Percentiles rank a stretch among this genome's conserved stretches.
Evolutionary conservation across 2,888 invertebrate genomes (phyloP).

Genomic region (Esperia sulphurella): DNA sequence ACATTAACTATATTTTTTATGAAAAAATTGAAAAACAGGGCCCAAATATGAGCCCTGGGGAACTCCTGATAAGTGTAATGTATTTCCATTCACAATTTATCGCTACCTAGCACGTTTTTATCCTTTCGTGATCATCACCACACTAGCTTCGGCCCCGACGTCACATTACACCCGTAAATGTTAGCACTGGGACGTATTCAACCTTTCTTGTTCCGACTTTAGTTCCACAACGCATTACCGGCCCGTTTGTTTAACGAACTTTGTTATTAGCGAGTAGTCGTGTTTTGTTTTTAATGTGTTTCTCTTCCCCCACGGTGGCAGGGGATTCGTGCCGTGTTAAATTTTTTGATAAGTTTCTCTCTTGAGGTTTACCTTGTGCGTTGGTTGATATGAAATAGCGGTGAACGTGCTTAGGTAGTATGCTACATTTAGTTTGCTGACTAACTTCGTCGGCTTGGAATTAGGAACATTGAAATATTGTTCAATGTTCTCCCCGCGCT

Average conservation of each 20-base stretch:
- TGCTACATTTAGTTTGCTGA: too few relatives aligned
- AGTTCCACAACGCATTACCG: constrained; percentile 1
- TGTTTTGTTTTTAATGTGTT: constrained; percentile 2
- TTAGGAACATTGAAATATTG: too few relatives aligned
- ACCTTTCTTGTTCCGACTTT: constrained; percentile 8
- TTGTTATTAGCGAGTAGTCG: constrained; percentile 4
- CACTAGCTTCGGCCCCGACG: constrained; percentile 3
- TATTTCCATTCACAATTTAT: too few relatives aligned
- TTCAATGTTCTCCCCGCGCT: too few relatives aligned
- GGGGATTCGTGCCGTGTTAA: not conserved
- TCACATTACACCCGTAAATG: constrained; percentile 5
- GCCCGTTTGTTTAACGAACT: constrained; percentile 5
- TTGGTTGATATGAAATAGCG: too few relatives aligned
- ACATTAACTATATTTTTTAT: too few relatives aligned
- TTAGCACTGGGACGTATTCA: constrained; percentile 9
- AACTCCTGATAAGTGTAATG: too few relatives aligned
- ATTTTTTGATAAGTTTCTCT: not conserved
- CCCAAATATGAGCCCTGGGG: too few relatives aligned
- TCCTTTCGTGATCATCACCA: not conserved
- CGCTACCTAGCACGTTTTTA: too few relatives aligned
- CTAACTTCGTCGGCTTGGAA: too few relatives aligned
- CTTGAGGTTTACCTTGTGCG: not conserved
- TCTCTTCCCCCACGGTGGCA: not conserved
- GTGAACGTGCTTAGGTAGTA: too few relatives aligned
- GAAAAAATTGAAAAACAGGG: too few relatives aligned